These are phyloP conservation scores for Cyclargus thomasi DNA, from an alignment of 1,140 invertebrate species.

Conservation along the genomic window DNA sequence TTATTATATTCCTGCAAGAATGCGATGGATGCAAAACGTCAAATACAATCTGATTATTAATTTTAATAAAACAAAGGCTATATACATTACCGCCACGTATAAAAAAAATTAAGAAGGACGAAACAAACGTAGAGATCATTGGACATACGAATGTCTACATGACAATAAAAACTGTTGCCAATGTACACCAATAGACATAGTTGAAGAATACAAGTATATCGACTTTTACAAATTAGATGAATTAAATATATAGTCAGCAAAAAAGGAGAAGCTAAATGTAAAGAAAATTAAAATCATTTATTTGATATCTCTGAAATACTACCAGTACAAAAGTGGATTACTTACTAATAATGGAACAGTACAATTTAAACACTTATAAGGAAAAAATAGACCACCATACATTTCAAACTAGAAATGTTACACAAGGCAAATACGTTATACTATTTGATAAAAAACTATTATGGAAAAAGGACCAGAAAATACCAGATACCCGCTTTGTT, in stretches of 20 bases:
- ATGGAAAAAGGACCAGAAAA: too few species aligned
- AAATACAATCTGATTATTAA: neutral
- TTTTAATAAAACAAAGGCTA: neutral
- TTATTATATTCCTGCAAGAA: slow-evolving; percentile 6
- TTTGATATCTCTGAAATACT: too few species aligned
- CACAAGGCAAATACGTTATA: too few species aligned
- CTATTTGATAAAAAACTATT: too few species aligned
- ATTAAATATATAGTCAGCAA: neutral
- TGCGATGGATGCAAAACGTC: neutral
- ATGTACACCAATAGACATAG: neutral
- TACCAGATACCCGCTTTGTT: too few species aligned
- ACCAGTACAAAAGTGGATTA: too few species aligned
- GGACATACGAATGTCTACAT: slow-evolving; percentile 7
- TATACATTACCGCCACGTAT: neutral
- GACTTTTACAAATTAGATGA: neutral
- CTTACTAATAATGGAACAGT: too few species aligned
- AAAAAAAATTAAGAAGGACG: neutral
- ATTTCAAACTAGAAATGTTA: too few species aligned
- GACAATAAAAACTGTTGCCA: neutral
- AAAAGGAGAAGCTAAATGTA: too few species aligned
- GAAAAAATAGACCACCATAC: too few species aligned
- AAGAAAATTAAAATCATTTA: too few species aligned
- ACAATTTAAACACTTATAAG: too few species aligned
- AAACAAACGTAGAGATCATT: neutral
- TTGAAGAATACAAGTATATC: neutral